A percentile compares a stretch with the other conserved stretches of the same genome.
Evolutionary conservation across 2,888 invertebrate species (phyloP).

Genomic region (Lissonota sp.): DNA sequence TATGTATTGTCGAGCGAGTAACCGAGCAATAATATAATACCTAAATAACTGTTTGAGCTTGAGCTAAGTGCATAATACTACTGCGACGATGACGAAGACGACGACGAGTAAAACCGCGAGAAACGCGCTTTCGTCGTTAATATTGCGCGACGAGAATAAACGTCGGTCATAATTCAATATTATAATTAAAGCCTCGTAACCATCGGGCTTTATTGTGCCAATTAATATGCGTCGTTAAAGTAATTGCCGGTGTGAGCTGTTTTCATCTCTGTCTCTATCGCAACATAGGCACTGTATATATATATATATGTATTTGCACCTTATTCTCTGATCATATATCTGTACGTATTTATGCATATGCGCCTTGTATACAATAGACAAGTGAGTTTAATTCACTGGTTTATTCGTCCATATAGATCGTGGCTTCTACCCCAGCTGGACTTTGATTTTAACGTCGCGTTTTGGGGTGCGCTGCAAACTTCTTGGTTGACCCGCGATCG

Average conservation of each 20-base stretch:
- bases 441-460: not conserved
- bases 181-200: slow-evolving; percentile 81
- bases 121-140: slow-evolving; percentile 67
- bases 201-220: slow-evolving; percentile 76
- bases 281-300: slow-evolving; percentile 16
- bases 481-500: slow-evolving; percentile 32
- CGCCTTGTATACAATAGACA: not conserved
- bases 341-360: slow-evolving; percentile 20
- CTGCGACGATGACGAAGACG: slow-evolving; percentile 28
- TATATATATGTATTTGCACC: slow-evolving; percentile 18
- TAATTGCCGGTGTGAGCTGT: slow-evolving; percentile 73
- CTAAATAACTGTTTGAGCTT: slow-evolving; percentile 36
- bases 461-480: not conserved
- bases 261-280: slow-evolving; percentile 52
- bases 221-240: slow-evolving; percentile 81
- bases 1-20: slow-evolving; percentile 38
- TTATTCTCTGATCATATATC: slow-evolving; percentile 30
- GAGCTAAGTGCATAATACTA: slow-evolving; percentile 37
- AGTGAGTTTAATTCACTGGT: slow-evolving; percentile 35
- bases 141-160: slow-evolving; percentile 78
- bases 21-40: slow-evolving; percentile 26
- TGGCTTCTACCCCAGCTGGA: slow-evolving; percentile 34
- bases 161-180: slow-evolving; percentile 81
- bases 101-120: slow-evolving; percentile 39
- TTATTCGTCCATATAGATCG: slow-evolving; percentile 42